Evolutionary conservation across 23 tunicate species (phyloP), one percentile per base, ranked within the genome.

Genomic region (Aplidium turbinatum): DNA sequence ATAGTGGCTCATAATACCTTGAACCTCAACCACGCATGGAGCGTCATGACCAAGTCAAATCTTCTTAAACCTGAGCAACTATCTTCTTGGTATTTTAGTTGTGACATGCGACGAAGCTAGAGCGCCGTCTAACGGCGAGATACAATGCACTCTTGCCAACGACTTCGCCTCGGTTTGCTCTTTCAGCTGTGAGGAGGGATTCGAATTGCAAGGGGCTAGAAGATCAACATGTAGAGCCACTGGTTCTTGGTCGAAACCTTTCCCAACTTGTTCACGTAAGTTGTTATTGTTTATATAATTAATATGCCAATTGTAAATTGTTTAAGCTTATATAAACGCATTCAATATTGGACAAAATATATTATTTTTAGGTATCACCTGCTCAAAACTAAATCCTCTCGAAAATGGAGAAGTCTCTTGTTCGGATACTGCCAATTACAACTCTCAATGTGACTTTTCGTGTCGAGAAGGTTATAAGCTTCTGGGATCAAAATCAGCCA

Each of bases 101-200:
- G 35, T 81, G 20, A 71, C 87, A 1, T 81, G 87, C 46, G 51
- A 63, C 26, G 31, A 21, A 1, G 70, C 73, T 20, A 35, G 30
- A 11, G 51, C 87, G 31, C 87, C 87, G 1, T 54, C 62, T 31
- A 66, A 91, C 58, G 91, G 97, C 18, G 39, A 56, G 0, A 48
- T 91, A 50, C 34, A 13, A 16, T 91, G 99, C 70, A 60, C 75
- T n/a, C 52, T 20, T 1, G 75, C 51, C 26, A 78, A 52, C 57
- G 45, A 28, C 23, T 77, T 45, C 47, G 34, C 47, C 16, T 86
- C 94, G 7, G 58, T 55, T 2, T 94, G 99, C 47, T 63, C 71
- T 24, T 86, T 77, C 35, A 24, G 75, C 1, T 94, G 99, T 55
- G 78, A 86, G 31, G 90, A 78, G 31, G 99, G 99, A 1, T 87